Base-by-base conservation (phyloP, 2,113 vertebrate genomes). In the Numenius arquata region DNA sequence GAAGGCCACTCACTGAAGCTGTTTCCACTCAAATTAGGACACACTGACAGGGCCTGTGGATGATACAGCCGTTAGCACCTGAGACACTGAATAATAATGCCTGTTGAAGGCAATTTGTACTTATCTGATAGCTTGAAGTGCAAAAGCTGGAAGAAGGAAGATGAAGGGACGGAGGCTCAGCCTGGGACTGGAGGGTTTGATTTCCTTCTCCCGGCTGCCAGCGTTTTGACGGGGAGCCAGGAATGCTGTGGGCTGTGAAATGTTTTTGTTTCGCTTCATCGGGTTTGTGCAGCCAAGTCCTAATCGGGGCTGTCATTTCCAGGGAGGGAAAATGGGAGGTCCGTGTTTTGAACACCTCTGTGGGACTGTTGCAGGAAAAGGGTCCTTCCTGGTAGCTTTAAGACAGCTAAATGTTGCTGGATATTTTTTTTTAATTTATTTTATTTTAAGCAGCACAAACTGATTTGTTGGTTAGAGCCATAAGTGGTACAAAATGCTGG, bases 171-270 rank as follows among this genome's bases (percentile, higher is more conserved):
- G 3, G 41, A 82, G 73, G 70, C 76, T 84, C 11, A 81, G 50
- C 38, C 59, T 6, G 3, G 36, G 61, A 52, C 45, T 1, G 8
- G 79, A 67, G 81, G 66, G 73, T 77, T 87, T 81, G 63, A 85
- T 73, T 96, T 96, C 53, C 47, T 55, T 89, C 73, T 89, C 72
- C 75, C 0, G 1, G 11, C 81, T 97, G 96, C 90, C 95, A 97
- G 65, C 15, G 1, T 94, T 87, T 88, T 93, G 90, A 82, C 11
- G 16, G 70, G 43, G 82, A 97, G 89, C 90, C 93, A 95, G 92
- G 86, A 96, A 95, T 73, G 90, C 89, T 96, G 93, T 63, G 87
- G 96, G 87, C 96, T 90, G 95, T 91, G 93, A 96, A 95, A 74
- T 95, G 93, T 85, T 96, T 96, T 96, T 92, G 94, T 96, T 97